These are phyloP conservation scores for Pseudochirops corinnae DNA, from an alignment of 2,797 vertebrate genomes.

Conservation along the genomic window DNA sequence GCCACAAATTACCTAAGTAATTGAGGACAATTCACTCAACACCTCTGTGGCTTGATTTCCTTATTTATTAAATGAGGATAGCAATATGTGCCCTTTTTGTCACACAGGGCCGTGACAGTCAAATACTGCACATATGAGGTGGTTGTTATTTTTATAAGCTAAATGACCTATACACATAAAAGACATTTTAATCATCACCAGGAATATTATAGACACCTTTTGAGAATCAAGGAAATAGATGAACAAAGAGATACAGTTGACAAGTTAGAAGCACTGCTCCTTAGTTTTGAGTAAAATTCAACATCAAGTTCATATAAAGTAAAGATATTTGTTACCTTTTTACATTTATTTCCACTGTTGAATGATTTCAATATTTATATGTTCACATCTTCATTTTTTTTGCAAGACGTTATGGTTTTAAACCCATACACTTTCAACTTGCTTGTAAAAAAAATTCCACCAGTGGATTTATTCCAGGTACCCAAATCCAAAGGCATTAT, in stretches of 20 bases:
- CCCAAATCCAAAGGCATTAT: conserved; percentile 36
- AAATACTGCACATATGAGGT: not conserved
- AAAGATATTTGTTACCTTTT: conserved; percentile 20
- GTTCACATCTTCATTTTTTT: conserved; percentile 18
- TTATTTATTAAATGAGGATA: not conserved
- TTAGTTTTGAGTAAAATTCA: conserved; percentile 5
- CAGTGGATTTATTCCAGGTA: not conserved
- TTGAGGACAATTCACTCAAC: not conserved
- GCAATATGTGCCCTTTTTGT: not conserved
- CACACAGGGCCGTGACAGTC: not conserved
- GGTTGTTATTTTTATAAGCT: not conserved
- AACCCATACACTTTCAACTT: not conserved
- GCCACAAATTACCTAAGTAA: not conserved
- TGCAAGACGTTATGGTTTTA: conserved; percentile 19
- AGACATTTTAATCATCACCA: not conserved
- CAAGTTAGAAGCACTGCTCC: not conserved
- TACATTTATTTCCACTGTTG: conserved; percentile 42
- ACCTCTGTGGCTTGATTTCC: not conserved
- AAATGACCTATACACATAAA: not conserved
- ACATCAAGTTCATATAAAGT: not conserved
- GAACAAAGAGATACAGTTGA: not conserved
- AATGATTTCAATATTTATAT: conserved; percentile 27
- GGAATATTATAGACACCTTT: not conserved
- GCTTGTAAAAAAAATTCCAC: conserved; percentile 13
- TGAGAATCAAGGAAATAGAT: not conserved